Evolutionary conservation across 2,113 vertebrate genomes (phyloP).

Genomic region (Furnarius figulus): DNA sequence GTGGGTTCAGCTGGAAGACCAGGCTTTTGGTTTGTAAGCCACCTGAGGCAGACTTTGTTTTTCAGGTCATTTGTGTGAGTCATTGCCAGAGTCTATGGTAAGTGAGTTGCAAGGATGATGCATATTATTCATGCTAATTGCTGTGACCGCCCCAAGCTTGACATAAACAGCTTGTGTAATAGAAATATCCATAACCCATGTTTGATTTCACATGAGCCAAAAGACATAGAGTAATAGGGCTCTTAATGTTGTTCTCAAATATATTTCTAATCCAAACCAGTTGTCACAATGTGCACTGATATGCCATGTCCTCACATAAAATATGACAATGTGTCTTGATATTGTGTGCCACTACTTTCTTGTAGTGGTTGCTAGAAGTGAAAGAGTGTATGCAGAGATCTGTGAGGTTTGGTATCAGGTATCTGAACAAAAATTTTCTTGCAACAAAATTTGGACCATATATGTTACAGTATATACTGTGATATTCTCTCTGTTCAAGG

Average conservation of each 20-base stretch:
- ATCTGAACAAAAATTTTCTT: background rate
- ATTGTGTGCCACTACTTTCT: background rate
- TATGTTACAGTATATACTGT: background rate
- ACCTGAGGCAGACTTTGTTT: background rate
- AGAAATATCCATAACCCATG: background rate
- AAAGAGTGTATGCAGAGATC: background rate
- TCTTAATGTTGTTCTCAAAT: background rate
- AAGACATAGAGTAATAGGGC: background rate
- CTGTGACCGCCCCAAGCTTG: background rate
- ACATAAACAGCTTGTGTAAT: slow-evolving; percentile 17
- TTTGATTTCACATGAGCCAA: background rate
- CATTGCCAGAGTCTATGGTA: background rate
- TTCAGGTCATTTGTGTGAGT: background rate
- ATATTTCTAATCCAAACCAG: background rate
- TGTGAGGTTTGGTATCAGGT: background rate
- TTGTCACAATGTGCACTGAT: background rate
- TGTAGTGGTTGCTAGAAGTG: background rate
- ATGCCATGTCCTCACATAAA: background rate
- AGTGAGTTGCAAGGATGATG: background rate
- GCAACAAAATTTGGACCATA: background rate
- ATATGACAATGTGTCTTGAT: background rate
- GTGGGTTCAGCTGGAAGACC: background rate
- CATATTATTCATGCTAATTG: background rate
- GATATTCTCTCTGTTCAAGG: background rate
- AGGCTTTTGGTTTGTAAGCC: background rate